Evolutionary conservation across 2,888 invertebrate genomes (phyloP).

Genomic region (Blastobasis lacticolella): DNA sequence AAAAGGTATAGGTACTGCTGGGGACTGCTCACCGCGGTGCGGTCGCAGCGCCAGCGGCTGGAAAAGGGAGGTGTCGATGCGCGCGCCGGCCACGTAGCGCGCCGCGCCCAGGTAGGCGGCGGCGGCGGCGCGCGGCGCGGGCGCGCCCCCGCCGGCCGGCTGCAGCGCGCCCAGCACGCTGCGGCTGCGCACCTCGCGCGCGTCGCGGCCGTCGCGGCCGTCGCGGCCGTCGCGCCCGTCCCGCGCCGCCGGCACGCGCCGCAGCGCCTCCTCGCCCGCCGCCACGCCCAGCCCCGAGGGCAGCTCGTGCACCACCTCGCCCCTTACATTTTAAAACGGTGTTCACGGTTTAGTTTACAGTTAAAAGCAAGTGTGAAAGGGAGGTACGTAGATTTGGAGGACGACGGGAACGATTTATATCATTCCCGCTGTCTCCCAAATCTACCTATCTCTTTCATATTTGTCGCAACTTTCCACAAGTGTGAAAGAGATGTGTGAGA

Average conservation of each 20-base stretch:
- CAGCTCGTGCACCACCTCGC: conserved; percentile 44
- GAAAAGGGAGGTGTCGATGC: conserved; percentile 65
- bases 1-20: no score
- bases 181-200: conserved; percentile 16
- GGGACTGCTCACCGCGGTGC: conserved; percentile 37
- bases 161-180: conserved; percentile 19
- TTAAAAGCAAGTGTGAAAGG: no score
- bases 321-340: conserved; percentile 22
- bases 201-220: conserved; percentile 19
- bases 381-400: no score
- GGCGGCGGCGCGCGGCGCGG: conserved; percentile 74
- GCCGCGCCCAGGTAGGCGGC: conserved; percentile 86
- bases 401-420: no score
- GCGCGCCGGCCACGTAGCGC: conserved; percentile 83
- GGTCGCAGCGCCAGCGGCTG: conserved; percentile 48
- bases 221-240: conserved; percentile 17
- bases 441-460: no score
- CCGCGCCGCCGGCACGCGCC: conserved; percentile 15
- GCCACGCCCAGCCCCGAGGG: neutral
- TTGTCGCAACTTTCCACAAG: no score
- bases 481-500: no score
- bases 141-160: conserved; percentile 12
- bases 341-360: no score
- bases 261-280: conserved; percentile 18
- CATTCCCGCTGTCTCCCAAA: no score